Base-by-base conservation (phyloP, 1,140 invertebrate species). In the Pseudachorutes palmiensis region DNA sequence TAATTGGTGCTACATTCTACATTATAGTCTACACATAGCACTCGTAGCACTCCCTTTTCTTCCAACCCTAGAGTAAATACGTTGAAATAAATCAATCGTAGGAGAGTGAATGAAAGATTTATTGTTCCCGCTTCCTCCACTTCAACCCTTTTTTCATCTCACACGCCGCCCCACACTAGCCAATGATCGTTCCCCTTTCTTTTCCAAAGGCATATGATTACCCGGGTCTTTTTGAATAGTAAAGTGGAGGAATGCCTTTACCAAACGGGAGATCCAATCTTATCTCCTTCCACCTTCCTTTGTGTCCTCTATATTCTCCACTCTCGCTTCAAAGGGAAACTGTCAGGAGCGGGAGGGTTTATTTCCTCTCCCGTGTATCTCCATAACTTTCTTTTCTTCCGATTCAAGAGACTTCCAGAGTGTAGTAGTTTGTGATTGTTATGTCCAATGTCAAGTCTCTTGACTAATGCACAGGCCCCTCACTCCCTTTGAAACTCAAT, bases 121-220 rank as follows among this genome's bases (percentile, higher is more conserved):
- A 55, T 55, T 31, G 51, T 55, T 55, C 51, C 24, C 9, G 5
- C 12, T 22, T 26, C 31, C 33, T 29, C 30, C 29, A 24, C 49
- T 64, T 49, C 19, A 55, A 29, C 41, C 29, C 24, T 55, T 51
- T 24, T 55, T 55, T 55, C 51, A 55, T 55, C 51, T 55, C 51
- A 45, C 51, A 55, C 51, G 51, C 51, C 51, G 24, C 3, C 9
- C 9, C 36, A 45, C n/a, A n/a, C n/a, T n/a, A n/a, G n/a, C n/a
- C 5, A 41, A 41, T 41, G 36, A 41, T 41, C 36, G 5, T 19
- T 41, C 36, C 36, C n/a, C 59, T 61, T 9, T 41, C 41, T 16
- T 62, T n/a, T 36, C 36, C n/a, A 14, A 16, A 31, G 62, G 60
- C 24, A 45, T 41, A 28, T 45, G 32, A 29, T 33, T n/a, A n/a